Evolutionary conservation across 2,888 invertebrate species (phyloP).

Genomic region (Dasysyrphus albostriatus): DNA sequence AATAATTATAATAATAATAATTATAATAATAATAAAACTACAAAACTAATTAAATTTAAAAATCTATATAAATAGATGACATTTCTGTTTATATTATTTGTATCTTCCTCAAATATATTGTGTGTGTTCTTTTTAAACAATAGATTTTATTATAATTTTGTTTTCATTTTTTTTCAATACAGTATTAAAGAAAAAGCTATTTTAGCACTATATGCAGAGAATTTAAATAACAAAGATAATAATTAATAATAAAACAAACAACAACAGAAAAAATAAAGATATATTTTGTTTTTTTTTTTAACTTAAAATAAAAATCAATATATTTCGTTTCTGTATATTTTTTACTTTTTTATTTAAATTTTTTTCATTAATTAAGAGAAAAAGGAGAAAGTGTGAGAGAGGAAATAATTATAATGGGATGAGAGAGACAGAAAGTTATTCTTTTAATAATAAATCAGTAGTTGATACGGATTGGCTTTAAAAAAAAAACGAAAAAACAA

Average conservation of each 20-base stretch:
- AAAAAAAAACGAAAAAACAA: conserved; percentile 23
- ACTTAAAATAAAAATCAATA: conserved; percentile 36
- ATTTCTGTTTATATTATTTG: conserved; percentile 17
- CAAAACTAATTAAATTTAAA: conserved; percentile 23
- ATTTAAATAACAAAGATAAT: conserved; percentile 46
- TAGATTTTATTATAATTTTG: conserved; percentile 25
- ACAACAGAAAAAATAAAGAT: conserved; percentile 49
- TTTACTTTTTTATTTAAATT: conserved; percentile 22
- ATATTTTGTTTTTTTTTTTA: conserved; percentile 7
- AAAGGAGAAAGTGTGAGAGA: conserved; percentile 32
- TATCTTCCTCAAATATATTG: conserved; percentile 52
- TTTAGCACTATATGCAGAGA: conserved; percentile 43
- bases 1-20: too few species aligned
- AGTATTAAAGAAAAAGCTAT: background rate
- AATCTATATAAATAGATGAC: conserved; percentile 54
- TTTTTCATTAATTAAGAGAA: conserved; percentile 26
- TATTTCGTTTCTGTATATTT: conserved; percentile 34
- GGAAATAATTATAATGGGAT: conserved; percentile 58
- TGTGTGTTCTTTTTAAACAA: conserved; percentile 62
- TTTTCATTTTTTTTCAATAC: background rate
- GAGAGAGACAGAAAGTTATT: conserved; percentile 51
- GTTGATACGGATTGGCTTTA: conserved; percentile 49
- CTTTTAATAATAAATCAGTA: conserved; percentile 26
- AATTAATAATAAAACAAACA: conserved; percentile 34
- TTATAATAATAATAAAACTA: conserved; percentile 27